These are phyloP conservation scores for Stegodyphus mimosarum DNA, from an alignment of 1,140 invertebrate species.

Conservation along the genomic window DNA sequence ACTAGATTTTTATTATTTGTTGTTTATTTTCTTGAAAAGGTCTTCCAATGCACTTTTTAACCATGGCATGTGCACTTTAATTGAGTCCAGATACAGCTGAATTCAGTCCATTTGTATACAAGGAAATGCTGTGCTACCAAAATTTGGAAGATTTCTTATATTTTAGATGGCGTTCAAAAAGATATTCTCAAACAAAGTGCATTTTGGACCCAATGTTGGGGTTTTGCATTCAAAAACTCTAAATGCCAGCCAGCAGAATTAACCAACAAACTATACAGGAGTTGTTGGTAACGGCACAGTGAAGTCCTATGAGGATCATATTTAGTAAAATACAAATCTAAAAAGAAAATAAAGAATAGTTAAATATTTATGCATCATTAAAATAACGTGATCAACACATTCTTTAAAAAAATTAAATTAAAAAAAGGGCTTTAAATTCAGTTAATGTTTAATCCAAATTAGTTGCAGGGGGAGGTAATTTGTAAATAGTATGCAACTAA, in stretches of 20 bases:
- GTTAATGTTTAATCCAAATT: too few species aligned
- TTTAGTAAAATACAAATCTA: conserved; percentile 41
- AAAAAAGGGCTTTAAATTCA: too few species aligned
- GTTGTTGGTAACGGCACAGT: conserved; percentile 33
- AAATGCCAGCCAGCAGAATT: conserved; percentile 45
- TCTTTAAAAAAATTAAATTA: neutral
- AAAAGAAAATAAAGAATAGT: neutral
- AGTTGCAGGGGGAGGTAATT: too few species aligned
- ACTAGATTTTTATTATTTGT: neutral
- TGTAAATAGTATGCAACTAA: too few species aligned
- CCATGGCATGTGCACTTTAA: neutral
- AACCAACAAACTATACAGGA: conserved; percentile 39
- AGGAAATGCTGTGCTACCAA: conserved; percentile 21
- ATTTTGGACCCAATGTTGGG: conserved; percentile 51
- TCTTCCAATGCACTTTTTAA: conserved; percentile 15
- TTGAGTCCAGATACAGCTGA: neutral
- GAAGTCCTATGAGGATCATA: conserved; percentile 46
- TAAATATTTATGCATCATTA: neutral
- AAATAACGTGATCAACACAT: neutral
- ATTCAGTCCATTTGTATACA: neutral
- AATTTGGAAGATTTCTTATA: conserved; percentile 15
- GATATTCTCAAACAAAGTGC: conserved; percentile 11
- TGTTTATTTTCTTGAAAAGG: neutral
- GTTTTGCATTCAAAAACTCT: conserved; percentile 35
- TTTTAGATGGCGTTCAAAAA: conserved; percentile 34